phyloP scores from a whole-genome alignment of 2,888 invertebrate genomes.

The Caenorhabditis panamensis region DNA sequence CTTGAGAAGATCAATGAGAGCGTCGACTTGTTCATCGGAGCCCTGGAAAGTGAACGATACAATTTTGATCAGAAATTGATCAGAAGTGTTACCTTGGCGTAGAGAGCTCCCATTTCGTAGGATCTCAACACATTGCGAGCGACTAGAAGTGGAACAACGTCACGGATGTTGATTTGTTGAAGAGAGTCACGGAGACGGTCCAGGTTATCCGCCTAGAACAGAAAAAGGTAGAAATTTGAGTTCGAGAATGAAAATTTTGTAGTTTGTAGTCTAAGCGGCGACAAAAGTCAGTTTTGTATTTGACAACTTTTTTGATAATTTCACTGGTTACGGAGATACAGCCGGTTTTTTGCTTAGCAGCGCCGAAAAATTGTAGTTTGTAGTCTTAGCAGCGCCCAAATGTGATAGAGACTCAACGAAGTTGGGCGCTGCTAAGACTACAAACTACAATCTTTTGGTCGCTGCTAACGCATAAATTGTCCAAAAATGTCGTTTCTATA shows the following conservation, averaged over 20 bases:
- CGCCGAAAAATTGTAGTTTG: not conserved
- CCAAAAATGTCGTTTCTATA: too few species aligned
- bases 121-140: slow-evolving; percentile 76
- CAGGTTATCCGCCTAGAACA: slow-evolving; percentile 71
- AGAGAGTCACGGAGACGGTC: slow-evolving; percentile 73
- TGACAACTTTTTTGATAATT: too few species aligned
- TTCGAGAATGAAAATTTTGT: too few species aligned
- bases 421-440: not conserved
- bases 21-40: slow-evolving; percentile 73
- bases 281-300: too few species aligned
- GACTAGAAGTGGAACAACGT: slow-evolving; percentile 77
- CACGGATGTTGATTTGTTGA: slow-evolving; percentile 68
- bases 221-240: slow-evolving; percentile 12
- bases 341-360: not conserved
- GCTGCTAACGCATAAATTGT: not conserved
- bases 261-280: too few species aligned
- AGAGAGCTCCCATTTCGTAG: slow-evolving; percentile 77
- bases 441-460: slow-evolving; percentile 11
- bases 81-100: slow-evolving; percentile 69
- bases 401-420: too few species aligned
- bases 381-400: not conserved
- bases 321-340: too few species aligned
- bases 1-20: slow-evolving; percentile 76
- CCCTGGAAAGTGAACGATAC: slow-evolving; percentile 54
- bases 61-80: not conserved